Conservation (phyloP, 2,113 vertebrate species). For the Zosterops japonicus region DNA sequence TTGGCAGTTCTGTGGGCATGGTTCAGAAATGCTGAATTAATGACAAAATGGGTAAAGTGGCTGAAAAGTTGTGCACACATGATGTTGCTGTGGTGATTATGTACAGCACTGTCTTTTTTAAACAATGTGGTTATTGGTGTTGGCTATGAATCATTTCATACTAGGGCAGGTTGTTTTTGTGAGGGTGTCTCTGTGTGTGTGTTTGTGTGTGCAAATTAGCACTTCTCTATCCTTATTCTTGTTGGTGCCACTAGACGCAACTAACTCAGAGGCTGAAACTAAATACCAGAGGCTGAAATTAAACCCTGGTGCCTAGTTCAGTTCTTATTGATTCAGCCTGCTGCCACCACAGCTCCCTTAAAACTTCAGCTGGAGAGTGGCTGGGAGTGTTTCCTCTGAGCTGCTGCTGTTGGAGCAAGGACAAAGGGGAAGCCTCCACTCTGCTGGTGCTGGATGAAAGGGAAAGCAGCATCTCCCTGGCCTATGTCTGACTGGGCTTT, state of each 20-base stretch:
- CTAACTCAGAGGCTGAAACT: slow-evolving; percentile 18
- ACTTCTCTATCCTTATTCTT: neutral
- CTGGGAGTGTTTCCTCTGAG: fast-evolving
- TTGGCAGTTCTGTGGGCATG: neutral
- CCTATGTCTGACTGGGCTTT: neutral
- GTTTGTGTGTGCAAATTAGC: neutral
- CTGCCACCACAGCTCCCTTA: neutral
- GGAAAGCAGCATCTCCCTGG: neutral
- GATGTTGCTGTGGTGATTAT: neutral
- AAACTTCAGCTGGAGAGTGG: neutral
- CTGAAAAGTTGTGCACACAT: neutral
- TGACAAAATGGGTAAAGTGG: neutral
- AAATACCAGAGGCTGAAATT: slow-evolving; percentile 55
- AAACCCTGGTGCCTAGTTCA: neutral
- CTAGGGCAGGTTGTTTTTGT: neutral
- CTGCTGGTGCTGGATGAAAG: neutral
- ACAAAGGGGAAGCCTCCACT: fast-evolving
- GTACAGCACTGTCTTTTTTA: neutral
- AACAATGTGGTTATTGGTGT: fast-evolving
- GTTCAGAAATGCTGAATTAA: neutral
- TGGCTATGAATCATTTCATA: neutral
- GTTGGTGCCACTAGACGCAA: neutral
- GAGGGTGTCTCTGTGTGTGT: neutral
- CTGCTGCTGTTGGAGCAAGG: neutral
- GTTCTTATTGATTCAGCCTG: neutral